Evolutionary conservation across 1,140 invertebrate species (phyloP).

Genomic region (Trichogramma pretiosum): DNA sequence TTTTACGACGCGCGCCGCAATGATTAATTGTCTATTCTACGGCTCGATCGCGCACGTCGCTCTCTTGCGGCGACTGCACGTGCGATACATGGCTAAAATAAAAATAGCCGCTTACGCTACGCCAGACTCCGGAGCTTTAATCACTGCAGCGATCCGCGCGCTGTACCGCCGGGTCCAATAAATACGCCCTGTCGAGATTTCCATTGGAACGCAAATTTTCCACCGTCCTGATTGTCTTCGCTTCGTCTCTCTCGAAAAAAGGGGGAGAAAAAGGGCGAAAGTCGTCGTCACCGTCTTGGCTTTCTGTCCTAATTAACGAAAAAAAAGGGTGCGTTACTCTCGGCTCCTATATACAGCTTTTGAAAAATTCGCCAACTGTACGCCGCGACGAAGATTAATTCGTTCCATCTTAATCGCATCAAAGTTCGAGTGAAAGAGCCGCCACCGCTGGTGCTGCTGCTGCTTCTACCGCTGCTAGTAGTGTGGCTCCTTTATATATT

Average conservation of each 20-base stretch:
- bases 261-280: no score
- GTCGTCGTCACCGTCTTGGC: no score
- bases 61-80: no score
- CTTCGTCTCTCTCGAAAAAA: neutral
- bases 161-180: neutral
- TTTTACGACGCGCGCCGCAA: no score
- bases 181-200: neutral
- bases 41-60: no score
- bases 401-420: constrained; percentile 47
- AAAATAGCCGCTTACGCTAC: no score
- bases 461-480: no score
- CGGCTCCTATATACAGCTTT: constrained; percentile 23
- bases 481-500: no score
- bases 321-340: constrained; percentile 12
- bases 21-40: no score
- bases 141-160: neutral
- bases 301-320: constrained; percentile 2
- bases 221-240: constrained; percentile 2
- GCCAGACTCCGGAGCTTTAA: constrained; percentile 10
- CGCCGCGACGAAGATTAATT: constrained; percentile 47
- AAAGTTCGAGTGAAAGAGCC: constrained; percentile 42
- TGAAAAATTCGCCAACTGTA: constrained; percentile 24
- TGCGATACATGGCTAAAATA: no score
- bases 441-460: constrained; percentile 30
- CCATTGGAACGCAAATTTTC: constrained; percentile 10